phyloP scores from a whole-genome alignment of 2,797 vertebrate genomes.

The Limnodromus scolopaceus region DNA sequence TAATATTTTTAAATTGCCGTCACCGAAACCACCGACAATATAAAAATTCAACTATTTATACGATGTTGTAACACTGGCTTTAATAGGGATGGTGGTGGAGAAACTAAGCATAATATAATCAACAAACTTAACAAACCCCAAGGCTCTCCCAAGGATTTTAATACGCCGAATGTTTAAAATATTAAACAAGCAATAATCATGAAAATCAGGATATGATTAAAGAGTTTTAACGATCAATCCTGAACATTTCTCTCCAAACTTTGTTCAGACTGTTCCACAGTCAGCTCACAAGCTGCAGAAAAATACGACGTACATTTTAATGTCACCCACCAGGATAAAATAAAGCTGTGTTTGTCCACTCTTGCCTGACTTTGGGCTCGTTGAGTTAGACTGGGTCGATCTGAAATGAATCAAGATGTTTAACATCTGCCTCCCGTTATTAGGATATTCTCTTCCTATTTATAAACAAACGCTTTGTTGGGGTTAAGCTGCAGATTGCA shows the following conservation, averaged over 20 bases:
- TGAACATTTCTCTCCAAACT: slow-evolving; percentile 40
- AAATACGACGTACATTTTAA: slow-evolving; percentile 64
- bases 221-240: background rate
- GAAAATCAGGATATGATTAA: slow-evolving; percentile 34
- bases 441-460: slow-evolving; percentile 75
- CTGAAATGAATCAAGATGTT: slow-evolving; percentile 77
- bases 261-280: slow-evolving; percentile 9
- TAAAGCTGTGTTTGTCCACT: slow-evolving; percentile 64
- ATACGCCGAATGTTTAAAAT: slow-evolving; percentile 35
- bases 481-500: slow-evolving; percentile 60
- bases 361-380: slow-evolving; percentile 51
- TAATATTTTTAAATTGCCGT: slow-evolving; percentile 14
- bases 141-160: slow-evolving; percentile 1
- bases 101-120: slow-evolving; percentile 2
- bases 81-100: background rate
- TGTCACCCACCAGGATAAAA: slow-evolving; percentile 62
- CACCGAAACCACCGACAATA: background rate
- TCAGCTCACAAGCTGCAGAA: slow-evolving; percentile 57
- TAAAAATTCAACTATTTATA: slow-evolving; percentile 53
- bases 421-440: slow-evolving; percentile 79
- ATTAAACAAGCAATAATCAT: slow-evolving; percentile 30
- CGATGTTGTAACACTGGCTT: slow-evolving; percentile 9
- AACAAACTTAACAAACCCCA: slow-evolving; percentile 15
- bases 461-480: slow-evolving; percentile 77
- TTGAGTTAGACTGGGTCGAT: slow-evolving; percentile 56